phyloP scores from a whole-genome alignment of 2,888 invertebrate species.

The Tetragnatha montana region DNA sequence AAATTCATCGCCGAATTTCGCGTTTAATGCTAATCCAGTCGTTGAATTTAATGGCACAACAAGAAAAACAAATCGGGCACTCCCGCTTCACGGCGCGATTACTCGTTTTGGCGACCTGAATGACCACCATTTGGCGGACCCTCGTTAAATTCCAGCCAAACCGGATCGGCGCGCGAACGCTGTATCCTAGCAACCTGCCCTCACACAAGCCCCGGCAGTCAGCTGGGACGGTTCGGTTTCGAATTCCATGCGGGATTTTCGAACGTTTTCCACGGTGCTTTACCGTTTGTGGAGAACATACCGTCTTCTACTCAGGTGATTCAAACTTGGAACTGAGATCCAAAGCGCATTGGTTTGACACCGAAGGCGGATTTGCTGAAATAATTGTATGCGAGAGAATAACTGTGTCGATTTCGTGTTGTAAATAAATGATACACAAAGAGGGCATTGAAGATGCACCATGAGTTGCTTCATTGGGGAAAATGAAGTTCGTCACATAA shows the following conservation, averaged over 20 bases:
- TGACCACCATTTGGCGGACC: slow-evolving; percentile 37
- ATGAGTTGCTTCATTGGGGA: not conserved
- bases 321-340: not conserved
- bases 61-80: not conserved
- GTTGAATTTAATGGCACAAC: not conserved
- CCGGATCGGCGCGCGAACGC: slow-evolving; percentile 26
- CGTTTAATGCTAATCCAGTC: not conserved
- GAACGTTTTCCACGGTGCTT: not conserved
- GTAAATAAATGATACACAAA: not conserved
- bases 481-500: not conserved
- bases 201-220: slow-evolving; percentile 49
- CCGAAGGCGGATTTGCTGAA: not conserved
- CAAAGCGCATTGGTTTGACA: not conserved
- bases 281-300: not conserved
- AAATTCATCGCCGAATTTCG: not conserved
- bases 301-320: not conserved
- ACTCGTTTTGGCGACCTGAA: slow-evolving; percentile 33
- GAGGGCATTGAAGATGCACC: not conserved
- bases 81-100: not conserved
- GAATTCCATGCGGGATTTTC: not conserved
- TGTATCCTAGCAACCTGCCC: slow-evolving; percentile 52
- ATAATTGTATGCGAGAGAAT: not conserved
- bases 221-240: slow-evolving; percentile 17
- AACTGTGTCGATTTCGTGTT: not conserved
- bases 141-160: slow-evolving; percentile 43